Conservation (phyloP, 2,888 invertebrate genomes). For the Anaspis maculata region DNA sequence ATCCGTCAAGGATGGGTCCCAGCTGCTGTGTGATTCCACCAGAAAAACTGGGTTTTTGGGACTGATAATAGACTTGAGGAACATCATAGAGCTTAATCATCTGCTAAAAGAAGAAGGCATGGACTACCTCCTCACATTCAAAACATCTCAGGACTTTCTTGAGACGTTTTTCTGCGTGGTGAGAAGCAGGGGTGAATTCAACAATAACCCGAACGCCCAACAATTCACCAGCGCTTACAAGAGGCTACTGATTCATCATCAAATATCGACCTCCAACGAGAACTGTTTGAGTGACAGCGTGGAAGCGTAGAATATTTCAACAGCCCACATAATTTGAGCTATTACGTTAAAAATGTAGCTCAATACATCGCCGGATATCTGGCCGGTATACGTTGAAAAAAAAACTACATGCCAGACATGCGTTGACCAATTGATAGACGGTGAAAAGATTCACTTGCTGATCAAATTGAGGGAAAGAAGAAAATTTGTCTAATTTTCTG, state of each 20-base stretch:
- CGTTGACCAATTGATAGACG: no score
- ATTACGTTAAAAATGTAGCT: background rate
- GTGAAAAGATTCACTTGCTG: no score
- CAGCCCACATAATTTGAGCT: background rate
- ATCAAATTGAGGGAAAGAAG: no score
- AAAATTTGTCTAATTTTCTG: no score
- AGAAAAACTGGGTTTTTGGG: conserved; percentile 20
- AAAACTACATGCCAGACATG: no score
- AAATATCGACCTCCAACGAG: background rate
- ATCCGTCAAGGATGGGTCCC: background rate
- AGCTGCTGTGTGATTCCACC: conserved; percentile 4
- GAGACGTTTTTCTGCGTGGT: conserved; percentile 17
- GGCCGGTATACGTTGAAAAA: no score
- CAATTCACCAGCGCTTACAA: conserved; percentile 19
- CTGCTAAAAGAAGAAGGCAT: conserved; percentile 3
- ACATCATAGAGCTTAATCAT: conserved; percentile 2
- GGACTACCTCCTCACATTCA: conserved; percentile 5
- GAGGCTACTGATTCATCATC: conserved; percentile 6
- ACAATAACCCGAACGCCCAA: conserved; percentile 5
- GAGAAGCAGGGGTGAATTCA: conserved; percentile 11
- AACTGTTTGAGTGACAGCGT: background rate
- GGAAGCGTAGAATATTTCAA: background rate
- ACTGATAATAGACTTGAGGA: conserved; percentile 11
- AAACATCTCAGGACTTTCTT: conserved; percentile 7
- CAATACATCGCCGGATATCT: background rate